Evolutionary conservation across 2,888 invertebrate species (phyloP).

Genomic region (Cheilosia urbana): DNA sequence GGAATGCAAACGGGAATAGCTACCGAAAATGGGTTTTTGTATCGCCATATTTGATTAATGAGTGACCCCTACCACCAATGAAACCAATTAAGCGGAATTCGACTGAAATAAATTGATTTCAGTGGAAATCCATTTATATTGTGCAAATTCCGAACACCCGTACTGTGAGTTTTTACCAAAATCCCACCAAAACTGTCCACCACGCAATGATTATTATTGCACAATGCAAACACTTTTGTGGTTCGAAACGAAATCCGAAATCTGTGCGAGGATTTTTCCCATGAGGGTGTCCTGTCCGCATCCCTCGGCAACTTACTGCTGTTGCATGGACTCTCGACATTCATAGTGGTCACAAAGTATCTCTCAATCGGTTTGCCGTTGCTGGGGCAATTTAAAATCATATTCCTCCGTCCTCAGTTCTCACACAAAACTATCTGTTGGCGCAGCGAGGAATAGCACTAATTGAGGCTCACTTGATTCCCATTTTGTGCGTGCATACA

Average conservation of each 20-base stretch:
- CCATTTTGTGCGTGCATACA: conserved; percentile 49
- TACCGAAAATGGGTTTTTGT: conserved; percentile 10
- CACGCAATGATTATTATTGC: conserved; percentile 57
- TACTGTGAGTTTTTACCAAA: conserved; percentile 13
- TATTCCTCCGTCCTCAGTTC: conserved; percentile 24
- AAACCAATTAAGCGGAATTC: conserved; percentile 66
- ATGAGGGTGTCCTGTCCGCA: conserved; percentile 58
- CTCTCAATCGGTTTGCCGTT: conserved; percentile 15
- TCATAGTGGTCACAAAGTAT: conserved; percentile 48
- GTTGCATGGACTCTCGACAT: conserved; percentile 1
- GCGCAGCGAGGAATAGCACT: conserved; percentile 43
- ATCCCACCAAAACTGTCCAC: conserved; percentile 32
- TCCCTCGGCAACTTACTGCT: conserved; percentile 15
- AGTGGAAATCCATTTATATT: conserved; percentile 37
- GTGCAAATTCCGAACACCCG: conserved; percentile 51
- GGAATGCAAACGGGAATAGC: background rate
- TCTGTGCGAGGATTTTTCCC: conserved; percentile 63
- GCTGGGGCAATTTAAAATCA: conserved; percentile 62
- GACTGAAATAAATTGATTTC: conserved; percentile 72
- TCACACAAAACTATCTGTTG: conserved; percentile 19
- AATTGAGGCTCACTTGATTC: conserved; percentile 72
- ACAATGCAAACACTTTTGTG: conserved; percentile 71
- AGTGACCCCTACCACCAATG: conserved; percentile 48
- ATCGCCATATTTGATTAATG: conserved; percentile 60
- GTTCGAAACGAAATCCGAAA: conserved; percentile 53